Base-by-base conservation (phyloP, 2,797 vertebrate genomes). In the Poeciliopsis paucimaculata region DNA sequence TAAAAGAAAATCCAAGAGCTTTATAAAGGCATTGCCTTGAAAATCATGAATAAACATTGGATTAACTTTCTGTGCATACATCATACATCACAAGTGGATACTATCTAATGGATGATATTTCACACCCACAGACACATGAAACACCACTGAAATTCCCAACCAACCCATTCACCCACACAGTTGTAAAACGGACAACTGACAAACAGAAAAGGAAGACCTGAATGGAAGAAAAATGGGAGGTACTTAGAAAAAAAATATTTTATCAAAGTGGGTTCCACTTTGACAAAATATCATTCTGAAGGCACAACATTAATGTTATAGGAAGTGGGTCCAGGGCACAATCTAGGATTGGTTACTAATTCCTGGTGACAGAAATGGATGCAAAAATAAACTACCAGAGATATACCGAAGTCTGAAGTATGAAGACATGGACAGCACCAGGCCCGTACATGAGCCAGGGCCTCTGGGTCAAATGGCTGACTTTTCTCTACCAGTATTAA, bases 41-140 rank as follows among this genome's bases (percentile, higher is more conserved):
- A 95, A 94, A 91, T 95, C 95, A 96, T 95, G 96, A 96, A 96
- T 96, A 96, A 95, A 96, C 95, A 96, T 96, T 90, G 94, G 92
- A 91, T 91, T 93, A 91, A 89, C 91, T 94, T 91, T 93, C 94
- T 91, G 90, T 92, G 93, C 94, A 94, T 96, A 95, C 92, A 96
- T 95, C 94, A 96, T 95, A 95, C 93, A 96, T 96, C 95, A 96
- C 91, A 95, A 91, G 94, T 91, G 92, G 93, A 94, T 91, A 91
- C 92, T 83, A 95, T 92, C 94, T 95, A 95, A 96, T 95, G 92
- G 94, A 95, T 88, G 94, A 41, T 68, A 95, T 93, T 95, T 92
- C 87, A 93, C 89, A 62, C 91, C 93, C 89, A 92, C 87, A 84
- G 82, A 93, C 92, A 95, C 93, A 95, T 95, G 95, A 95, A 96